Evolutionary conservation across 2,113 vertebrate species (phyloP).

Genomic region (Desmodus rotundus): DNA sequence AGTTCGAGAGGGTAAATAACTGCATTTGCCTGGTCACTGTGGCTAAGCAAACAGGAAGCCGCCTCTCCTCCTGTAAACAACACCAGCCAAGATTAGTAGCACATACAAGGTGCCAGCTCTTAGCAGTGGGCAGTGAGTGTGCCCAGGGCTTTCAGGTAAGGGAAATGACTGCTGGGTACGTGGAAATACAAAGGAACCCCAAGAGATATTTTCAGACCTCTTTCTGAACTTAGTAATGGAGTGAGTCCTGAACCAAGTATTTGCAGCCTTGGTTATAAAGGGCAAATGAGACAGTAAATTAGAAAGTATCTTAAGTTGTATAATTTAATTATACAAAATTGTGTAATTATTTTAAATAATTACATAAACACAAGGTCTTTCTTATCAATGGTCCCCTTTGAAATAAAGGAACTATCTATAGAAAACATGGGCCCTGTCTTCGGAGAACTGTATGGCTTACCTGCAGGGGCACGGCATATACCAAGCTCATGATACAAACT

Average conservation of each 20-base stretch:
- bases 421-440: background rate
- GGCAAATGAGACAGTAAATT: background rate
- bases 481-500: background rate
- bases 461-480: background rate
- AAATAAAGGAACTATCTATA: constrained; percentile 23
- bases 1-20: background rate
- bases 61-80: constrained; percentile 41
- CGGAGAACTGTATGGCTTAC: background rate
- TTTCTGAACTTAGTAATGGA: background rate
- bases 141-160: background rate
- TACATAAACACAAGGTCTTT: background rate
- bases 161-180: background rate
- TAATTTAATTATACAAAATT: background rate
- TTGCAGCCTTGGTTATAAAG: background rate
- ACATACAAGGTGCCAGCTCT: background rate
- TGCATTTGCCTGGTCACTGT: background rate
- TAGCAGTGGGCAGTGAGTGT: background rate
- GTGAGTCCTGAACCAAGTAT: background rate
- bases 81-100: constrained; percentile 11
- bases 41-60: constrained; percentile 51
- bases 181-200: background rate
- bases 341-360: constrained; percentile 9
- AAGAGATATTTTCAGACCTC: background rate
- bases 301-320: background rate
- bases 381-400: constrained; percentile 25